A percentile compares a stretch with the other conserved stretches of the same genome.
These are phyloP conservation scores for Argentina silus DNA, from an alignment of 2,797 vertebrate genomes.

Conservation along the genomic window DNA sequence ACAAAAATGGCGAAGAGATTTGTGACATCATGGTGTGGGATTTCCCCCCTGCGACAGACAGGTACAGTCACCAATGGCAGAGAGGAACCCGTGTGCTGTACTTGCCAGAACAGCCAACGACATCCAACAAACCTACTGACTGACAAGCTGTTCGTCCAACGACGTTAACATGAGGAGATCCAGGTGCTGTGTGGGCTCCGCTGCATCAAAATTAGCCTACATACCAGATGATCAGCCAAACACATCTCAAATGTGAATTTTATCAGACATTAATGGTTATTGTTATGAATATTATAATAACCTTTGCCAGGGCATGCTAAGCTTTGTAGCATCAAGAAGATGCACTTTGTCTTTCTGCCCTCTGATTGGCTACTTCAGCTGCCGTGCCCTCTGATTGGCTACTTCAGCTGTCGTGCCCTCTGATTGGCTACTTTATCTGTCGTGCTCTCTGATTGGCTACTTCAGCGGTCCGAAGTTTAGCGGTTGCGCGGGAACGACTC, in stretches of 20 bases:
- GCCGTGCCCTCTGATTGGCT: background rate
- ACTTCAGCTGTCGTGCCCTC: background rate
- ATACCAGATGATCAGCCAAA: background rate
- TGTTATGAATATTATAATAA: too few species aligned
- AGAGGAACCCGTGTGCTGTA: background rate
- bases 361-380: slow-evolving; percentile 6
- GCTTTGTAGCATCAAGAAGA: background rate
- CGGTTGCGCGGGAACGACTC: background rate
- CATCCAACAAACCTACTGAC: slow-evolving; percentile 8
- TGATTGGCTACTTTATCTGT: slow-evolving; percentile 3
- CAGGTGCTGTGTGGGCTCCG: background rate
- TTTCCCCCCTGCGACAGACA: slow-evolving; percentile 38
- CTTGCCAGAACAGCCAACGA: slow-evolving; percentile 47
- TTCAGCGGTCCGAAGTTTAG: background rate
- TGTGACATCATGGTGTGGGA: slow-evolving; percentile 66
- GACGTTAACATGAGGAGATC: too few species aligned
- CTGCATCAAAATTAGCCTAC: slow-evolving; percentile 39
- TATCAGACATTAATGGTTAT: too few species aligned
- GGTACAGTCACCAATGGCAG: slow-evolving; percentile 67
- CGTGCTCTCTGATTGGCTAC: background rate
- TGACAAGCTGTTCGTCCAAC: slow-evolving; percentile 49
- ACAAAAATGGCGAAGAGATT: slow-evolving; percentile 78
- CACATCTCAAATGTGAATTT: background rate
- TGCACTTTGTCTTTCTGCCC: background rate
- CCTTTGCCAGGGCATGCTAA: background rate